Conservation (phyloP, 2,797 vertebrate genomes). For the Mareca penelope region DNA sequence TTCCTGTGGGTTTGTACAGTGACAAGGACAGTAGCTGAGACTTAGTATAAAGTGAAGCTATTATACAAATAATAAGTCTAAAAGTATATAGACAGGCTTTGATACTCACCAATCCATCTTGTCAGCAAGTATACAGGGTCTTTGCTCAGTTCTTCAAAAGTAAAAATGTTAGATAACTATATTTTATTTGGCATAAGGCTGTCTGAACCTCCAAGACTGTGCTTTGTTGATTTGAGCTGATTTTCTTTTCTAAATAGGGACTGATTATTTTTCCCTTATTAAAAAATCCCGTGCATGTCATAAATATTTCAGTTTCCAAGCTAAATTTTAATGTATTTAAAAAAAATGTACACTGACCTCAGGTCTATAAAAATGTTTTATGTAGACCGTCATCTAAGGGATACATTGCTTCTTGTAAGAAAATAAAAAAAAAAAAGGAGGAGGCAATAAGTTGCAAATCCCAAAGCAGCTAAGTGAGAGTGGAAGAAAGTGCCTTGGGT, state of each 20-base stretch:
- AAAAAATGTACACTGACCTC: constrained; percentile 56
- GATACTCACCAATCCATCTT: background rate
- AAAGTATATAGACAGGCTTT: background rate
- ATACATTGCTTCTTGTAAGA: constrained; percentile 66
- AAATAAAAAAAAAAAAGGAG: constrained; percentile 64
- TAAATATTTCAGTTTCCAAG: constrained; percentile 34
- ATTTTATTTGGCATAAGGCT: background rate
- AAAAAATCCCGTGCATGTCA: background rate
- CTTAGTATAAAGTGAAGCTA: background rate
- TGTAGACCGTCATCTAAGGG: constrained; percentile 55
- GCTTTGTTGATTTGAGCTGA: background rate
- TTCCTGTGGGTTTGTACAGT: background rate
- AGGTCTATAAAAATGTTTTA: constrained; percentile 70
- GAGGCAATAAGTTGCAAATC: constrained; percentile 77
- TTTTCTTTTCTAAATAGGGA: constrained; percentile 11
- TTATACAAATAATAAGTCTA: background rate
- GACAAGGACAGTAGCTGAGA: background rate
- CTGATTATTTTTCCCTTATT: background rate
- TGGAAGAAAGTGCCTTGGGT: constrained; percentile 65
- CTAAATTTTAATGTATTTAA: constrained; percentile 57
- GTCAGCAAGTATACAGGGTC: background rate
- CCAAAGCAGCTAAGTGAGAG: constrained; percentile 75
- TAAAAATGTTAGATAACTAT: background rate
- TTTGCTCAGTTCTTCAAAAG: constrained; percentile 15
- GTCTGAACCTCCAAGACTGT: background rate